These are phyloP conservation scores for Dorcus hopei DNA, from an alignment of 2,888 invertebrate genomes.

Conservation along the genomic window DNA sequence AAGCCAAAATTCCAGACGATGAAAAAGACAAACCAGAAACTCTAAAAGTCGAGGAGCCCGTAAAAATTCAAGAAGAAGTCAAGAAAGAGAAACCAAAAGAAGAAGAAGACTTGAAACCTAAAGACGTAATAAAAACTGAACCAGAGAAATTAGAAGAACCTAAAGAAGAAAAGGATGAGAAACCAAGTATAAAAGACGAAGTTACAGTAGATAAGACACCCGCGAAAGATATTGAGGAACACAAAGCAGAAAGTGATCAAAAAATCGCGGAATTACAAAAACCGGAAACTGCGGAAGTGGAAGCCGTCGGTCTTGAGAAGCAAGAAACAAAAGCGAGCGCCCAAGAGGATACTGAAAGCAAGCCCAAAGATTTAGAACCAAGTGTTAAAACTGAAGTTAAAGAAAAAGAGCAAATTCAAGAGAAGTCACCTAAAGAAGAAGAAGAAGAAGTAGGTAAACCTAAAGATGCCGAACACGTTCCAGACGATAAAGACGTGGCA, in stretches of 20 bases:
- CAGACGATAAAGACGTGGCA: conserved; percentile 12
- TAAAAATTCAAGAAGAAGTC: not conserved
- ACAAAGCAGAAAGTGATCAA: not conserved
- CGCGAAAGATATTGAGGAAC: not conserved
- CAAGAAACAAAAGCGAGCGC: not conserved
- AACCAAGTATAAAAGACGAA: not conserved
- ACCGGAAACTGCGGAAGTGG: not conserved
- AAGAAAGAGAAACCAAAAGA: not conserved
- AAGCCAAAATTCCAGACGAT: not conserved
- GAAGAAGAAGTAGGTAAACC: not conserved
- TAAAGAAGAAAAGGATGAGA: not conserved
- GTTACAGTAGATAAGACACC: not conserved
- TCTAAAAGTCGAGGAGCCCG: not conserved
- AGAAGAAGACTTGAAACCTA: conserved; percentile 5
- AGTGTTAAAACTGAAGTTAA: conserved; percentile 2
- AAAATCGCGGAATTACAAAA: not conserved
- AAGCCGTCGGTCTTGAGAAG: not conserved
- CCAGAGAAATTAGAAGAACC: not conserved
- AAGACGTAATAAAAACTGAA: not conserved
- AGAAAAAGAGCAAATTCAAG: not conserved
- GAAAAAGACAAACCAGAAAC: not conserved
- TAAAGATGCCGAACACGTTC: not conserved
- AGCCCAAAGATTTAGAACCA: conserved; percentile 1
- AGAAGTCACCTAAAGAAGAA: not conserved
- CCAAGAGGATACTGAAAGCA: conserved; percentile 3